Conservation (phyloP, 2,888 invertebrate species). For the Eutolmus rufibarbis region DNA sequence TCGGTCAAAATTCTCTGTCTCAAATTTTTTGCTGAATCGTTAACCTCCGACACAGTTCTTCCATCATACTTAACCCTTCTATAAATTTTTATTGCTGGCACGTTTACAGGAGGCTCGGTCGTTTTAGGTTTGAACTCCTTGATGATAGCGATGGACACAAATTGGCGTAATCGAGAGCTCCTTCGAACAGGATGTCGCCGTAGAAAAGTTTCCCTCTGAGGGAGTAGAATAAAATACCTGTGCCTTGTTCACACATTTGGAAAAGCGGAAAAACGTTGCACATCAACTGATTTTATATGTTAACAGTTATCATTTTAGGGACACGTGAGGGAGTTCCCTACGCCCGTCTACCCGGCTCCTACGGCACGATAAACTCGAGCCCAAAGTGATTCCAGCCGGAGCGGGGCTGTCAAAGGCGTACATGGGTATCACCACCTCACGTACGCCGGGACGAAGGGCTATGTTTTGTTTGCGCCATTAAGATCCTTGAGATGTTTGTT, state of each 20-base stretch:
- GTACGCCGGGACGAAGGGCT: not conserved
- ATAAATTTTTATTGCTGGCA: conserved; percentile 7
- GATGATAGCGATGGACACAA: not conserved
- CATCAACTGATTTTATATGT: not conserved
- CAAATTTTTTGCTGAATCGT: not conserved
- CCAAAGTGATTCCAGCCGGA: not conserved
- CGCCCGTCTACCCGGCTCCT: not conserved
- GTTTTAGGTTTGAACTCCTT: not conserved
- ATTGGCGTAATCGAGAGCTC: not conserved
- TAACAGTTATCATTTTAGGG: not conserved
- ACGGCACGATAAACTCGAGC: not conserved
- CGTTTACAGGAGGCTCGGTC: not conserved
- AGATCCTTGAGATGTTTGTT: conserved; percentile 1
- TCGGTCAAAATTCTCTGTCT: not conserved
- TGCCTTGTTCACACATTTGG: not conserved
- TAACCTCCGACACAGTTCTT: conserved; percentile 5
- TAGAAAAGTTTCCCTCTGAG: not conserved
- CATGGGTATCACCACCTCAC: not conserved
- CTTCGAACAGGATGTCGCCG: not conserved
- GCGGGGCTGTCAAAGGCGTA: not conserved
- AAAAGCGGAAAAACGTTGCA: not conserved
- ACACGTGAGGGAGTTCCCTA: not conserved
- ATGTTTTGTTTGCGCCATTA: conserved; percentile 6
- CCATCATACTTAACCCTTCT: conserved; percentile 19
- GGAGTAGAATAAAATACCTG: not conserved